Percentiles rank a stretch among this genome's conserved stretches.
Conservation (phyloP, 2,888 invertebrate species). For the Acronicta alni region DNA sequence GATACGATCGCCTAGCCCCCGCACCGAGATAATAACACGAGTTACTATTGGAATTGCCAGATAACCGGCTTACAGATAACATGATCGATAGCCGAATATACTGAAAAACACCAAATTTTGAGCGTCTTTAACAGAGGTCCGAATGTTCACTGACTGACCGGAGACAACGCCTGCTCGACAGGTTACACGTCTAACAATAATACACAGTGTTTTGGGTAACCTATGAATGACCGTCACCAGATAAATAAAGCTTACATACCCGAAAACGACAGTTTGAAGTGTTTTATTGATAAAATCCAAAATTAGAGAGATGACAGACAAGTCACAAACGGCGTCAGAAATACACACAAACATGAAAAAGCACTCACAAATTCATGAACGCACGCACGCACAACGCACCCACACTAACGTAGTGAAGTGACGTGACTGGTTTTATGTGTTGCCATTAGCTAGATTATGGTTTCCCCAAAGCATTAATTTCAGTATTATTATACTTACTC, state of each 20-base stretch:
- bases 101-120: conserved; percentile 60
- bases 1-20: conserved; percentile 67
- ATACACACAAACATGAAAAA: conserved; percentile 85
- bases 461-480: conserved; percentile 9
- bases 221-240: conserved; percentile 46
- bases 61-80: conserved; percentile 77
- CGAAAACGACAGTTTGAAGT: conserved; percentile 82
- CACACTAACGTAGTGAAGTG: conserved; percentile 74
- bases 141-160: conserved; percentile 59
- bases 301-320: conserved; percentile 81
- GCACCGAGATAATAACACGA: conserved; percentile 77
- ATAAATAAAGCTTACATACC: conserved; percentile 76
- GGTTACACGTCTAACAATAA: conserved; percentile 63
- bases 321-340: conserved; percentile 85
- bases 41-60: conserved; percentile 73
- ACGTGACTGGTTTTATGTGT: conserved; percentile 75
- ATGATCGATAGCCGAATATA: conserved; percentile 62
- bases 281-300: conserved; percentile 88
- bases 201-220: conserved; percentile 60
- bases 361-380: conserved; percentile 75
- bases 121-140: conserved; percentile 51
- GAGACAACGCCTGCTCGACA: conserved; percentile 85
- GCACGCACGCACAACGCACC: conserved; percentile 75
- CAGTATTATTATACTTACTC: too few species aligned
- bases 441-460: conserved; percentile 51